Evolutionary conservation across 2,888 invertebrate species (phyloP).

Genomic region (Thalpophila matura): DNA sequence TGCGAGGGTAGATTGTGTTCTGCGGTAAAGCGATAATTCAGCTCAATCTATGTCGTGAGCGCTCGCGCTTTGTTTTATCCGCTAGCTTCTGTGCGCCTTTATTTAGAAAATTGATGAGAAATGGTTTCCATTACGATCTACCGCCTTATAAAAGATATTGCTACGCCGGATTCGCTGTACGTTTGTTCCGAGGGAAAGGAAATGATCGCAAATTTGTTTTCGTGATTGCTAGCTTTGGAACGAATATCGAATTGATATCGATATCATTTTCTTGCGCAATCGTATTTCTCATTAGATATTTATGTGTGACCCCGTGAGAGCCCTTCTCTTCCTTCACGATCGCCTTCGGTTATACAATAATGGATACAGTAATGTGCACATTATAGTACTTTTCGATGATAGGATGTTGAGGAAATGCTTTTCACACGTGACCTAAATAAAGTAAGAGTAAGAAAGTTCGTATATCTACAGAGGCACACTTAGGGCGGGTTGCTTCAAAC

Average conservation of each 20-base stretch:
- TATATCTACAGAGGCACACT: no score
- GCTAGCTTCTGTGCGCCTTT: constrained; percentile 90
- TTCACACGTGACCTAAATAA: neutral
- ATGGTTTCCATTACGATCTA: constrained; percentile 89
- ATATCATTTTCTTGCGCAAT: constrained; percentile 86
- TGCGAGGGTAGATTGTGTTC: constrained; percentile 85
- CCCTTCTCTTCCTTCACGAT: constrained; percentile 73
- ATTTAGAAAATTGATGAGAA: constrained; percentile 91
- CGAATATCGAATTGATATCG: constrained; percentile 87
- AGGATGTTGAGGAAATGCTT: constrained; percentile 16
- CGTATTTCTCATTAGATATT: constrained; percentile 85
- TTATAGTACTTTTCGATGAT: constrained; percentile 22
- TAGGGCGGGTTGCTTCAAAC: no score
- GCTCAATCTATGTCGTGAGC: constrained; percentile 91
- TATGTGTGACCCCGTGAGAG: constrained; percentile 86
- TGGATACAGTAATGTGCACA: constrained; percentile 51
- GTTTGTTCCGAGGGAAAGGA: constrained; percentile 84
- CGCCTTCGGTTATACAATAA: constrained; percentile 62
- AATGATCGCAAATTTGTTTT: constrained; percentile 90
- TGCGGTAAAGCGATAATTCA: constrained; percentile 91
- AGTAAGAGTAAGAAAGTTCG: no score
- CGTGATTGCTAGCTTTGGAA: constrained; percentile 87
- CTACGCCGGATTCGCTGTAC: constrained; percentile 77
- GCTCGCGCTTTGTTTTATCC: constrained; percentile 89
- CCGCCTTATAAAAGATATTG: constrained; percentile 88